These are phyloP conservation scores for Panurus biarmicus DNA, from an alignment of 2,113 vertebrate species.

Conservation along the genomic window DNA sequence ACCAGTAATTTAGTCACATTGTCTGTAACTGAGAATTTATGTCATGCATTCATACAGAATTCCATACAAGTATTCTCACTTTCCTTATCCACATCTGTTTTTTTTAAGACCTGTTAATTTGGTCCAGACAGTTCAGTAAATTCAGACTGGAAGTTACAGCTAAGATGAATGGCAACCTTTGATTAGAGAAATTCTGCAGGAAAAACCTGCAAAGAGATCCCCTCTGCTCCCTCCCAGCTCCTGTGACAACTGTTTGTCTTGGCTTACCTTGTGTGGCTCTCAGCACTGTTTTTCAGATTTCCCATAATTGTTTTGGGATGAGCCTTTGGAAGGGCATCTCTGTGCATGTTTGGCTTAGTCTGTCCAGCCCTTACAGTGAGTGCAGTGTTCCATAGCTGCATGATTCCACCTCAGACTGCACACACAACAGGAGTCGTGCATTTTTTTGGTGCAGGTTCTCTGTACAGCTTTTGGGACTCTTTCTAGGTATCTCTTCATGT, in stretches of 20 bases:
- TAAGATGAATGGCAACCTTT: not conserved
- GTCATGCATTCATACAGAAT: not conserved
- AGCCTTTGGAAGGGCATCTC: not conserved
- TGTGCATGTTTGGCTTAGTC: conserved; percentile 24
- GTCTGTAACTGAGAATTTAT: not conserved
- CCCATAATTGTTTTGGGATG: not conserved
- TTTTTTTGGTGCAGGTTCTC: not conserved
- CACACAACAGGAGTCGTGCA: not conserved
- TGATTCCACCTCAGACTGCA: not conserved
- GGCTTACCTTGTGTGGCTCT: not conserved
- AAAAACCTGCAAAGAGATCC: not conserved
- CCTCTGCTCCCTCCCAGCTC: not conserved
- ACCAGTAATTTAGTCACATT: not conserved
- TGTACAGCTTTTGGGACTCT: not conserved
- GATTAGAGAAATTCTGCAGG: not conserved
- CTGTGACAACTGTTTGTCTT: not conserved
- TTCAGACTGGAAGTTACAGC: not conserved
- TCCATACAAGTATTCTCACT: not conserved
- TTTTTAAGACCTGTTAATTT: not conserved
- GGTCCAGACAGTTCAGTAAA: not conserved
- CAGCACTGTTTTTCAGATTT: not conserved
- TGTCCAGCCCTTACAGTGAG: not conserved
- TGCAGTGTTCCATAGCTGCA: not conserved
- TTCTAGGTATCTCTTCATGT: not conserved
- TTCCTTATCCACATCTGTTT: not conserved